Conservation (phyloP, 1,140 invertebrate genomes). For the Lordiphosa mommai region DNA sequence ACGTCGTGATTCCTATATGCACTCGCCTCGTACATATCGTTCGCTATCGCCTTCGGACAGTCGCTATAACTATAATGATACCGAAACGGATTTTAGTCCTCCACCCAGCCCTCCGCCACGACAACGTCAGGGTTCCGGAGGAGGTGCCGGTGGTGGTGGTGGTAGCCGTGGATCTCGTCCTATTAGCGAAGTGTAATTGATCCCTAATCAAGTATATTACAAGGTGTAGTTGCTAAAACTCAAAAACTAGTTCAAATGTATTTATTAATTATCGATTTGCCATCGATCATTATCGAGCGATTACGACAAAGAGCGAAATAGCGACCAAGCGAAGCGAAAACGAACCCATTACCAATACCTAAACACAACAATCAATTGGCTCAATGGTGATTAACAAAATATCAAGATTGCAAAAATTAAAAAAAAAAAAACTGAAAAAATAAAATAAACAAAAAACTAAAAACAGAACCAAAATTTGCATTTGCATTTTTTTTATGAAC, state of each 20-base stretch:
- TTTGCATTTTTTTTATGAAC: neutral
- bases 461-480: neutral
- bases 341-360: conserved; percentile 18
- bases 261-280: conserved; percentile 69
- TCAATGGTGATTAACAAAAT: conserved; percentile 40
- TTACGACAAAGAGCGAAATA: conserved; percentile 14
- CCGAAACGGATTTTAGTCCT: conserved; percentile 78
- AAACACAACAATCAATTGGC: conserved; percentile 22
- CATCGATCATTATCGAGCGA: conserved; percentile 46
- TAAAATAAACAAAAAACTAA: conserved; percentile 3
- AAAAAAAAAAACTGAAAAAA: neutral
- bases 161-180: conserved; percentile 36
- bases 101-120: conserved; percentile 58
- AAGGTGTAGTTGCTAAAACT: conserved; percentile 45
- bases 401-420: neutral
- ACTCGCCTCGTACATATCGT: conserved; percentile 70
- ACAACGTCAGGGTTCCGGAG: conserved; percentile 4
- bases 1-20: conserved; percentile 52
- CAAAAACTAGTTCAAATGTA: conserved; percentile 76
- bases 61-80: conserved; percentile 77
- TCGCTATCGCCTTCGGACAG: conserved; percentile 73
- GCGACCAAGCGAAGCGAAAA: conserved; percentile 13
- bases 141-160: neutral
- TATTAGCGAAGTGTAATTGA: conserved; percentile 51
- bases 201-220: conserved; percentile 41